Evolutionary conservation across 2,888 invertebrate genomes (phyloP).

Genomic region (Epiblema foenella): DNA sequence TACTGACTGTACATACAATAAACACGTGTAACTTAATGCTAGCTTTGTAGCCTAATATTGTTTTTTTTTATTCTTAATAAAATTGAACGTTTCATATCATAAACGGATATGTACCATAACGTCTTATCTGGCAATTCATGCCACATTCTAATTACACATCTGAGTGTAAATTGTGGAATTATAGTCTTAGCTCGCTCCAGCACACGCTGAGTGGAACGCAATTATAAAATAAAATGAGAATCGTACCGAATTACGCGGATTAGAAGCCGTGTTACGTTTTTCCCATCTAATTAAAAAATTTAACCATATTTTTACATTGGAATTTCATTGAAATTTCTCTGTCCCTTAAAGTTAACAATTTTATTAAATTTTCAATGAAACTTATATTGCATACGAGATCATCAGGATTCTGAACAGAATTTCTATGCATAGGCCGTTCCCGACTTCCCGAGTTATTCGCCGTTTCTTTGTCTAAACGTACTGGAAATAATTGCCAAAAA

Average conservation of each 20-base stretch:
- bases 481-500: constrained; percentile 25
- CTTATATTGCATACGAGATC: neutral
- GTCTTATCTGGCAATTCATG: neutral
- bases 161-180: too few relatives aligned
- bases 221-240: too few relatives aligned
- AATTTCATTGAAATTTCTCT: too few relatives aligned
- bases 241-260: too few relatives aligned
- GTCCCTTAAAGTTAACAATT: too few relatives aligned
- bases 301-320: neutral
- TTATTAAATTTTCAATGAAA: too few relatives aligned
- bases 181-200: too few relatives aligned
- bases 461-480: constrained; percentile 18
- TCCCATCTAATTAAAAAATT: neutral
- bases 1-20: too few relatives aligned
- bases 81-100: neutral
- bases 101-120: neutral
- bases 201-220: too few relatives aligned
- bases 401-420: constrained; percentile 8
- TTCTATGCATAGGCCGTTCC: neutral
- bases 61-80: too few relatives aligned
- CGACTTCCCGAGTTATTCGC: neutral
- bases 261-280: neutral
- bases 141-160: neutral
- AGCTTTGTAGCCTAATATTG: too few relatives aligned
- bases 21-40: too few relatives aligned